phyloP scores from a whole-genome alignment of 2,113 vertebrate genomes.

The Elephas maximus region DNA sequence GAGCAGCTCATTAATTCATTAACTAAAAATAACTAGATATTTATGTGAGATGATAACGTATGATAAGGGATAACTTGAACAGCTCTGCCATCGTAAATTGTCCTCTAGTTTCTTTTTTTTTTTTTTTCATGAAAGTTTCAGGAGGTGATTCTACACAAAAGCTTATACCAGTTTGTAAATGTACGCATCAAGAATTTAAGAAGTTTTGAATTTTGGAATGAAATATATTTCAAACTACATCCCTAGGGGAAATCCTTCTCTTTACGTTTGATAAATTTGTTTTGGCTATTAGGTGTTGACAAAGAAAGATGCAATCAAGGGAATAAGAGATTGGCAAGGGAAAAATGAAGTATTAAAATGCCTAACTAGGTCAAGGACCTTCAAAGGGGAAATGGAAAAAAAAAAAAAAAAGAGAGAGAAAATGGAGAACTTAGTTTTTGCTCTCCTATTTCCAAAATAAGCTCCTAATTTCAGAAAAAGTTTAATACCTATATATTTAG shows the following conservation, averaged over 20 bases:
- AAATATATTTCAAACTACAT: slow-evolving; percentile 60
- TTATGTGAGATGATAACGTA: slow-evolving; percentile 72
- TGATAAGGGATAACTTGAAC: slow-evolving; percentile 62
- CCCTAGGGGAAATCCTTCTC: background rate
- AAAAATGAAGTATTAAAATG: slow-evolving; percentile 34
- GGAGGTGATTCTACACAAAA: slow-evolving; percentile 27
- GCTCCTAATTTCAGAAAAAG: background rate
- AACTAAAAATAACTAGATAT: slow-evolving; percentile 81
- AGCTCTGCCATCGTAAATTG: background rate
- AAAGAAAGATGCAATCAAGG: slow-evolving; percentile 35
- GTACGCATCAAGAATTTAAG: slow-evolving; percentile 51
- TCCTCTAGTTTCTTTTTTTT: slow-evolving; percentile 65
- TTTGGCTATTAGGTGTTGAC: slow-evolving; percentile 46
- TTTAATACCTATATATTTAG: background rate
- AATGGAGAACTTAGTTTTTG: background rate
- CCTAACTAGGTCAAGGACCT: background rate
- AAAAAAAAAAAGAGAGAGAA: background rate
- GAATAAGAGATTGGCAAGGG: background rate
- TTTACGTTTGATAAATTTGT: slow-evolving; percentile 55
- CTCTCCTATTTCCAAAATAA: slow-evolving; percentile 1
- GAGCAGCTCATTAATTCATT: slow-evolving; percentile 82
- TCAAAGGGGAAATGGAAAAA: background rate
- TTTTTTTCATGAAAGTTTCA: slow-evolving; percentile 72
- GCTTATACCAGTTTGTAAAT: slow-evolving; percentile 49
- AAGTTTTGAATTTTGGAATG: slow-evolving; percentile 49